Percentiles rank a stretch among this genome's conserved stretches.
These are phyloP conservation scores for Baccha elongata DNA, from an alignment of 2,888 invertebrate genomes.

Conservation along the genomic window DNA sequence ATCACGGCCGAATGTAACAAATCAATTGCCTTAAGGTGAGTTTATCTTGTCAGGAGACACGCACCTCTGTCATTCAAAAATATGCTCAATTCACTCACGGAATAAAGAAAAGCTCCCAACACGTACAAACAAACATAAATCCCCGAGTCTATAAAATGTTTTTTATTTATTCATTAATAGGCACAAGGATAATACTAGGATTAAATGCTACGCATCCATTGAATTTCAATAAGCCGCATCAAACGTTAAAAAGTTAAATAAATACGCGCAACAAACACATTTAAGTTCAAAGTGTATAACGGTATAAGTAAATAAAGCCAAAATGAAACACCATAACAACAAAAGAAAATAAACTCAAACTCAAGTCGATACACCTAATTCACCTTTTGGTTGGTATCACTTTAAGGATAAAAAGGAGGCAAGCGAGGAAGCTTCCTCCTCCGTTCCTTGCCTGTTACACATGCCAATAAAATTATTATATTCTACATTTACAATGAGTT, in stretches of 20 bases:
- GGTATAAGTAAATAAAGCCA: conserved; percentile 58
- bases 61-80: conserved; percentile 60
- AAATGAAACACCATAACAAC: conserved; percentile 38
- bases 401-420: conserved; percentile 56
- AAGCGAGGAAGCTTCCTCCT: too few species aligned
- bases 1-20: conserved; percentile 62
- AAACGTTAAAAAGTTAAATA: conserved; percentile 30
- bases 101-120: neutral
- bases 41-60: conserved; percentile 63
- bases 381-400: conserved; percentile 39
- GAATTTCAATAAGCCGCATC: conserved; percentile 67
- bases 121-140: conserved; percentile 26
- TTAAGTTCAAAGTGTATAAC: conserved; percentile 34
- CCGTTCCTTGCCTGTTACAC: conserved; percentile 3
- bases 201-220: conserved; percentile 67
- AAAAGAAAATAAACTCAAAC: conserved; percentile 48
- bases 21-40: conserved; percentile 70
- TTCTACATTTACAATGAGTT: conserved; percentile 41
- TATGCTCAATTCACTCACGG: conserved; percentile 12
- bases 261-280: neutral
- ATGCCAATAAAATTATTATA: conserved; percentile 61
- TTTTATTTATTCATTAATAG: conserved; percentile 65
- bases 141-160: conserved; percentile 52
- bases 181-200: conserved; percentile 49
- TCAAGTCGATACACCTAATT: conserved; percentile 44